Evolutionary conservation across 30 jellyfish, hydroid and myxozoan species (phyloP).

Genomic region (Hydractinia symbiolongicarpus): DNA sequence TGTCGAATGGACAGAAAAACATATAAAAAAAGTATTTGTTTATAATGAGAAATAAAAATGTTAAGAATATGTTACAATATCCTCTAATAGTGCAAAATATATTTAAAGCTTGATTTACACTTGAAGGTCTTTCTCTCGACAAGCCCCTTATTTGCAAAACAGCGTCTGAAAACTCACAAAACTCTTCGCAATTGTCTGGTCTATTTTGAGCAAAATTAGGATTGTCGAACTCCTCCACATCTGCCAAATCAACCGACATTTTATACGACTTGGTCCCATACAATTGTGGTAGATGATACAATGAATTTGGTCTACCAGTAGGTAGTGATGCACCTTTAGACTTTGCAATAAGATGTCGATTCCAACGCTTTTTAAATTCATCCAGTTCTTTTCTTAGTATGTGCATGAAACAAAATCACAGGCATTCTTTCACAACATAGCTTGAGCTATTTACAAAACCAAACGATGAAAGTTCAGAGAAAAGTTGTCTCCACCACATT

Average conservation of each 20-base stretch:
- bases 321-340: constrained; percentile 34
- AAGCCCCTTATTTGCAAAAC: too few species aligned
- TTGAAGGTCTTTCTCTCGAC: too few species aligned
- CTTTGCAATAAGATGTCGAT: constrained; percentile 29
- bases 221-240: too few species aligned
- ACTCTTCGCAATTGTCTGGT: too few species aligned
- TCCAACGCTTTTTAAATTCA: constrained; percentile 44
- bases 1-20: too few species aligned
- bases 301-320: constrained; percentile 48
- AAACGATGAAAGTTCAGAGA: constrained; percentile 37
- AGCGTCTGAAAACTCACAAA: too few species aligned
- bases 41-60: too few species aligned
- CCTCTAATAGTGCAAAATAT: too few species aligned
- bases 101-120: too few species aligned
- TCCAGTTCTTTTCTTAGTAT: constrained; percentile 47
- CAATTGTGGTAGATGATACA: constrained; percentile 40
- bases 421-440: constrained; percentile 38
- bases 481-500: constrained; percentile 60
- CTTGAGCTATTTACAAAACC: constrained; percentile 27
- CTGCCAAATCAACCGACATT: not conserved
- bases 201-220: too few species aligned
- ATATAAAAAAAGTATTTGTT: too few species aligned
- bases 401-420: constrained; percentile 52
- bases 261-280: not conserved
- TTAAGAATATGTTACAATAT: too few species aligned